Evolutionary conservation across 2,888 invertebrate species (phyloP).

Genomic region (Steinernema hermaphroditum): DNA sequence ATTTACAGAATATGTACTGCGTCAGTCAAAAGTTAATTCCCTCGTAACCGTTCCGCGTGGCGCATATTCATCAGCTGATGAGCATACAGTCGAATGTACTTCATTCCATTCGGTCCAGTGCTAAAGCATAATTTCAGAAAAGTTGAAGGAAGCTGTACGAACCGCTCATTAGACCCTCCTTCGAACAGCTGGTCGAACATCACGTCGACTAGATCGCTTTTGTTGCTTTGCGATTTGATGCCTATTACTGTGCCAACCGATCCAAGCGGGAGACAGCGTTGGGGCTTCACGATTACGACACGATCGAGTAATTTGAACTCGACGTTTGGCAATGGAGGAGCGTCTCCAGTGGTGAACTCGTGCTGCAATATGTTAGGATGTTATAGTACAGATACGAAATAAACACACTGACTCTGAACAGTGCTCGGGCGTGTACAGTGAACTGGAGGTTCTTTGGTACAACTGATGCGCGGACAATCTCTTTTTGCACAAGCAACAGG

Average conservation of each 20-base stretch:
- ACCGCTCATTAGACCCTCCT: constrained; percentile 73
- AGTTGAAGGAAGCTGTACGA: not conserved
- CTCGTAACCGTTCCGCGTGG: not conserved
- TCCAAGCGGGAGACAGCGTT: constrained; percentile 81
- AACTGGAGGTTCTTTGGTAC: constrained; percentile 10
- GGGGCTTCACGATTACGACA: constrained; percentile 78
- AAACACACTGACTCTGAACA: constrained; percentile 17
- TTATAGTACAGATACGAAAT: not conserved
- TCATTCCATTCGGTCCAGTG: constrained; percentile 3
- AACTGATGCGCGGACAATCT: constrained; percentile 55
- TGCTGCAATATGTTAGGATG: constrained; percentile 38
- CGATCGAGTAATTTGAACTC: constrained; percentile 80
- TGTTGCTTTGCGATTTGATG: constrained; percentile 48
- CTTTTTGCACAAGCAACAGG: not conserved
- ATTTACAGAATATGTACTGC: no score
- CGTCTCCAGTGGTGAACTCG: constrained; percentile 48
- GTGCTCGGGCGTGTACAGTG: constrained; percentile 32
- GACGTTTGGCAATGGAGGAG: constrained; percentile 75
- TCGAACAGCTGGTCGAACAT: constrained; percentile 80
- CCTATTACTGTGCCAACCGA: constrained; percentile 81
- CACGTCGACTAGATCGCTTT: constrained; percentile 74
- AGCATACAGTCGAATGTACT: not conserved
- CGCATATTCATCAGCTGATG: constrained; percentile 1
- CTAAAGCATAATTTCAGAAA: not conserved
- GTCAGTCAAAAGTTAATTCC: no score